Evolutionary conservation across 2,888 invertebrate species (phyloP).

Genomic region (Magallana nippona): DNA sequence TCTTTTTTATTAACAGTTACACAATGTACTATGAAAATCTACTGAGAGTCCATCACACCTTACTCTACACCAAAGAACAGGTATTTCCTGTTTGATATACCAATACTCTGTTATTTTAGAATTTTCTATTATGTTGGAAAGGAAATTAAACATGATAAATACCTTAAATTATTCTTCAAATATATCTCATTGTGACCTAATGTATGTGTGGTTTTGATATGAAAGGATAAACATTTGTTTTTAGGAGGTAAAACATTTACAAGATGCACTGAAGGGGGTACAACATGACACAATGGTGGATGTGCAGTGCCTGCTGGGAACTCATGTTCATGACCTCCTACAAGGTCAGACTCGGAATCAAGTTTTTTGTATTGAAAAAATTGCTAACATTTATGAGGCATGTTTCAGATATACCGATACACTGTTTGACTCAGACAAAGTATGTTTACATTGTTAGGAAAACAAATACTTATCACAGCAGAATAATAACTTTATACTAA

Average conservation of each 20-base stretch:
- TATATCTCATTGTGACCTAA: no score
- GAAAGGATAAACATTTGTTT: background rate
- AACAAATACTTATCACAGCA: no score
- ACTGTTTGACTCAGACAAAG: no score
- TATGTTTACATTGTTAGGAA: no score
- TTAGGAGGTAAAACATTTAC: slow-evolving; percentile 75
- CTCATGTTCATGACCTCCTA: slow-evolving; percentile 75
- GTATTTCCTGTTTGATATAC: slow-evolving; percentile 48
- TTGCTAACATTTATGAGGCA: background rate
- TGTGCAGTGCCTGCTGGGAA: slow-evolving; percentile 78
- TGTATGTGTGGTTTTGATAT: background rate
- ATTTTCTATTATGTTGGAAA: no score
- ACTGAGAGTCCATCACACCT: slow-evolving; percentile 75
- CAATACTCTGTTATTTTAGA: no score
- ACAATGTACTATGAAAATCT: slow-evolving; percentile 79
- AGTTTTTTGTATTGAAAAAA: background rate
- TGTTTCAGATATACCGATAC: no score
- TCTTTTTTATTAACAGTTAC: no score
- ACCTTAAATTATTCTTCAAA: no score
- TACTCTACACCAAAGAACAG: slow-evolving; percentile 77
- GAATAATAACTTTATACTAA: no score
- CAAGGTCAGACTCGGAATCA: slow-evolving; percentile 67
- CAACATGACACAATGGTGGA: slow-evolving; percentile 72
- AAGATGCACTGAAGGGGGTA: slow-evolving; percentile 69
- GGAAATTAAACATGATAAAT: no score